phyloP scores from a whole-genome alignment of 2,797 vertebrate species.

The Cryptoblepharus egeriae region DNA sequence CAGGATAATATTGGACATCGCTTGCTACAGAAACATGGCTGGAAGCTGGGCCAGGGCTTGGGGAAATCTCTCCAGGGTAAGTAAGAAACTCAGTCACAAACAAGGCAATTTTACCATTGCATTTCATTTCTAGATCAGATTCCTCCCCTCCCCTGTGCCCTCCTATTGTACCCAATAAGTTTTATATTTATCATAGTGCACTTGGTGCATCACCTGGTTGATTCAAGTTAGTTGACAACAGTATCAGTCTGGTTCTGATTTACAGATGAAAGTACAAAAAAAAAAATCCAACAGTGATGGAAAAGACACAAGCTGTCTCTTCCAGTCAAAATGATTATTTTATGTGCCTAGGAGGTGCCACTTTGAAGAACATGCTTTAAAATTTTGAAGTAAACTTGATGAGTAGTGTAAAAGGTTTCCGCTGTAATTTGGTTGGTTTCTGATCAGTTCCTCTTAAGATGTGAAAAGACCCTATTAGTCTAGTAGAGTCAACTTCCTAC shows the following conservation, averaged over 20 bases:
- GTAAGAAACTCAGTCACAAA: conserved; percentile 68
- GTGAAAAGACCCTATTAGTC: neutral
- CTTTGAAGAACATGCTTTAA: conserved; percentile 8
- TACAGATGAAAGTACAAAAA: neutral
- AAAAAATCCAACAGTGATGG: neutral
- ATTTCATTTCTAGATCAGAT: conserved; percentile 63
- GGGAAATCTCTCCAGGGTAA: conserved; percentile 99
- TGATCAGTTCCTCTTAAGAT: neutral
- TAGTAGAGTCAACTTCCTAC: neutral
- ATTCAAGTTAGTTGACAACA: neutral
- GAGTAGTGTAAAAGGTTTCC: neutral
- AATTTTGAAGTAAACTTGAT: neutral
- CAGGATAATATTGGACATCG: conserved; percentile 99
- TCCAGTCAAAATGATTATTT: neutral
- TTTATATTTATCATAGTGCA: conserved; percentile 49
- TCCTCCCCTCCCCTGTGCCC: conserved; percentile 47
- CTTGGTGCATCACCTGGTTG: conserved; percentile 2
- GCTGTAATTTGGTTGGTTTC: neutral
- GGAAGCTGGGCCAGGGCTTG: conserved; percentile 99
- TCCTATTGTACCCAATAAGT: conserved; percentile 56
- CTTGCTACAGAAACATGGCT: conserved; percentile 99
- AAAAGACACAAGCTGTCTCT: neutral
- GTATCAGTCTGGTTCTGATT: neutral
- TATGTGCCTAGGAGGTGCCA: neutral
- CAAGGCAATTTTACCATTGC: conserved; percentile 42